phyloP scores from a whole-genome alignment of 2,888 invertebrate genomes.

The Chaitophorus viminalis region DNA sequence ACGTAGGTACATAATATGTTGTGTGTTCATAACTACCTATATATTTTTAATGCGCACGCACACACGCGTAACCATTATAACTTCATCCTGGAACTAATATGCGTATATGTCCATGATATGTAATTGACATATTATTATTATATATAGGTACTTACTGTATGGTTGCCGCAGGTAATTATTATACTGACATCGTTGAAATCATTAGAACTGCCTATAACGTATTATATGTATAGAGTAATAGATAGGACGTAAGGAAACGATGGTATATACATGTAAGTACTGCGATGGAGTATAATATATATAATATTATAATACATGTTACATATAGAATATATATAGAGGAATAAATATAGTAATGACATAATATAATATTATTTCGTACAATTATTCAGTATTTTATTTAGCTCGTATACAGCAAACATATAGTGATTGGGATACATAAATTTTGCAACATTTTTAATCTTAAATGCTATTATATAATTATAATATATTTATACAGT shows the following conservation, averaged over 20 bases:
- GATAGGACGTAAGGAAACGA: neutral
- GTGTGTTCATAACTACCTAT: no score
- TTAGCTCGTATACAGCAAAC: slow-evolving; percentile 14
- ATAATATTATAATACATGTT: no score
- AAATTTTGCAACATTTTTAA: slow-evolving; percentile 30
- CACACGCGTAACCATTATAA: no score
- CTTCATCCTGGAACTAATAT: neutral
- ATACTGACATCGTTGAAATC: neutral
- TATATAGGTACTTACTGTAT: neutral
- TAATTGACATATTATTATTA: neutral
- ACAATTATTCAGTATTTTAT: slow-evolving; percentile 39
- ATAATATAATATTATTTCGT: no score
- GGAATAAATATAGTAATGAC: neutral
- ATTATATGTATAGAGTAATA: neutral
- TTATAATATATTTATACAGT: slow-evolving; percentile 37
- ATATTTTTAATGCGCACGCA: no score
- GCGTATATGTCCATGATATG: neutral
- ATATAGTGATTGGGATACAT: slow-evolving; percentile 25
- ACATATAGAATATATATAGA: neutral
- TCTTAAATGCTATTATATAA: slow-evolving; percentile 39
- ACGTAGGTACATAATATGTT: no score
- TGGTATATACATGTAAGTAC: no score
- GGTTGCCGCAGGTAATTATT: neutral
- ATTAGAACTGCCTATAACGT: neutral
- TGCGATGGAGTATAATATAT: neutral